phyloP scores from a whole-genome alignment of 2,888 invertebrate species.

The Callosobruchus maculatus region DNA sequence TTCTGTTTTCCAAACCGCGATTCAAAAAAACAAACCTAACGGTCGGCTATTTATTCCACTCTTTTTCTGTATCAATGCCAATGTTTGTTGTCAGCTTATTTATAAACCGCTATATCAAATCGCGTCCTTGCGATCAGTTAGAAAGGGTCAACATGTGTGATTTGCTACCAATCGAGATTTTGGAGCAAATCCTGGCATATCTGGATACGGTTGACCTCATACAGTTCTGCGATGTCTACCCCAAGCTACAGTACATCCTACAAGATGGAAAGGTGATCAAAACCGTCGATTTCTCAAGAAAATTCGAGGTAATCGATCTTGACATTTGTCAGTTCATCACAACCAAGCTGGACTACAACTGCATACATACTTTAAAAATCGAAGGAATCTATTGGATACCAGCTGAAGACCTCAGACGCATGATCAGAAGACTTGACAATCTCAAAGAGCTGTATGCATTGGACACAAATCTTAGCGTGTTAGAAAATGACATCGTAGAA shows the following conservation, averaged over 20 bases:
- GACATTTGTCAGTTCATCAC: constrained; percentile 15
- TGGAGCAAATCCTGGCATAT: constrained; percentile 7
- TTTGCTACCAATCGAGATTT: constrained; percentile 12
- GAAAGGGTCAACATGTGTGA: constrained; percentile 1
- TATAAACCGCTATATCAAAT: background rate
- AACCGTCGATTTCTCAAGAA: constrained; percentile 1
- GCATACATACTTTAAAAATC: constrained; percentile 17
- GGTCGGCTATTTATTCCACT: background rate
- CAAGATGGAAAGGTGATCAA: background rate
- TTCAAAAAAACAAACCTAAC: background rate
- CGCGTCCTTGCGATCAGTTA: background rate
- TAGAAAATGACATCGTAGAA: constrained; percentile 8
- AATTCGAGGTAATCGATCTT: constrained; percentile 12
- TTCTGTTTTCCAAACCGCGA: background rate
- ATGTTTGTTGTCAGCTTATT: background rate
- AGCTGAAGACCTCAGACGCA: constrained; percentile 12
- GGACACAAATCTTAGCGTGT: constrained; percentile 18
- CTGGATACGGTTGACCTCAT: constrained; percentile 10
- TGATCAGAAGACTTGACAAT: constrained; percentile 14
- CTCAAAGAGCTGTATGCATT: constrained; percentile 17
- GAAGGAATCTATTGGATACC: constrained; percentile 20
- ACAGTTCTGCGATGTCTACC: constrained; percentile 11
- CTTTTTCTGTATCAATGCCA: background rate
- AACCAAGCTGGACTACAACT: constrained; percentile 11
- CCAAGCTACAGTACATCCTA: constrained; percentile 8